Conservation (phyloP, 2,113 vertebrate genomes). For the Fulmarus glacialis region DNA sequence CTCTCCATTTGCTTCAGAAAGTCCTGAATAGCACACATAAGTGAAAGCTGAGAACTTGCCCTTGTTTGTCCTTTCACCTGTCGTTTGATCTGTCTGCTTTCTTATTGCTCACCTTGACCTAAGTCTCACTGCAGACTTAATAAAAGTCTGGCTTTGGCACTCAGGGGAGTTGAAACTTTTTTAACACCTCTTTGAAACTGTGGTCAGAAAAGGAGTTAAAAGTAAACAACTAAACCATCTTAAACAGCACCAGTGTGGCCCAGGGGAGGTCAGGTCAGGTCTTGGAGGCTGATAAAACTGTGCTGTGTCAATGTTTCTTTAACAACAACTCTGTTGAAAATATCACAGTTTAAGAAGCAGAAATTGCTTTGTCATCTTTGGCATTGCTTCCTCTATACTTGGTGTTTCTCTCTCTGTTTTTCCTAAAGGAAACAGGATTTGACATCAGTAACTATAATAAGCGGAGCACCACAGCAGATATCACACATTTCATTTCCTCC, state of each 20-base stretch:
- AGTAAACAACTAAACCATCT: background rate
- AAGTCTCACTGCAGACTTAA: background rate
- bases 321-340: background rate
- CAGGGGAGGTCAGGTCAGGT: background rate
- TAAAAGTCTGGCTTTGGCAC: background rate
- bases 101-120: background rate
- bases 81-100: background rate
- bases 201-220: background rate
- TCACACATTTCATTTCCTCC: background rate
- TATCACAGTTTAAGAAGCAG: background rate
- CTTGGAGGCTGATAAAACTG: background rate
- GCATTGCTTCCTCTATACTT: background rate
- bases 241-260: background rate
- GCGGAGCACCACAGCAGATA: background rate
- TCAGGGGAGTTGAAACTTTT: background rate
- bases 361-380: background rate
- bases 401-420: background rate
- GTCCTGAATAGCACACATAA: rapidly evolving
- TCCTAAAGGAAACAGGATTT: background rate
- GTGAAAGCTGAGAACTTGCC: background rate
- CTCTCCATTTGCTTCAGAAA: background rate
- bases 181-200: background rate
- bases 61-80: background rate
- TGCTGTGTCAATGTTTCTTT: background rate
- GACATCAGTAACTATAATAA: background rate